phyloP scores from a whole-genome alignment of 2,888 invertebrate species.

The Agrilus mali region DNA sequence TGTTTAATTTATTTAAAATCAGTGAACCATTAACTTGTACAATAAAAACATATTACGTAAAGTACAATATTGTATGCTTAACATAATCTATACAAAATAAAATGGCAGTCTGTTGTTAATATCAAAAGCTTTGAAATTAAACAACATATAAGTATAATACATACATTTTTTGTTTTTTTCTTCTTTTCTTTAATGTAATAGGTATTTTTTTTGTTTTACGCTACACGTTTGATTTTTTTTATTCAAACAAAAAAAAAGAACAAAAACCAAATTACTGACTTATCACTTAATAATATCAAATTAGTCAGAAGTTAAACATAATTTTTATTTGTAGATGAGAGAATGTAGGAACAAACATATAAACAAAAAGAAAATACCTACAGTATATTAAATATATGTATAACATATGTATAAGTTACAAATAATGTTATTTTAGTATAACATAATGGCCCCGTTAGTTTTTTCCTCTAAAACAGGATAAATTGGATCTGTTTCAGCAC shows the following conservation, averaged over 20 bases:
- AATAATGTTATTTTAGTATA: conserved; percentile 41
- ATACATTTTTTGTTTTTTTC: neutral
- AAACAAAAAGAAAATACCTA: conserved; percentile 1
- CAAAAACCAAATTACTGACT: neutral
- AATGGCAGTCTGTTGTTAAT: too few species aligned
- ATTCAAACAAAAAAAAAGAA: neutral
- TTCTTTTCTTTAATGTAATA: too few species aligned
- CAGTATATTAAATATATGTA: conserved; percentile 4
- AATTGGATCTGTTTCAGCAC: conserved; percentile 47
- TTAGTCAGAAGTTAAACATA: too few species aligned
- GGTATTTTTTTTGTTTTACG: too few species aligned
- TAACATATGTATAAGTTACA: conserved; percentile 6
- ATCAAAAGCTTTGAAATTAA: neutral
- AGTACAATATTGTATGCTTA: too few species aligned
- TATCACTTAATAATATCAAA: too few species aligned
- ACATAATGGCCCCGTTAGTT: conserved; percentile 73
- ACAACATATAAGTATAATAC: neutral
- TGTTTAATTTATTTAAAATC: too few species aligned
- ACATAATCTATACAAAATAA: too few species aligned
- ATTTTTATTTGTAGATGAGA: too few species aligned
- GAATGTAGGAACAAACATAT: neutral
- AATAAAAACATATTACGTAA: too few species aligned
- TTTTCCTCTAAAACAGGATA: conserved; percentile 65
- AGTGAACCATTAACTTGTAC: too few species aligned
- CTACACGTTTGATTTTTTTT: too few species aligned